These are phyloP conservation scores for Eulemur mongoz DNA, from an alignment of 2,797 vertebrate species.

Conservation along the genomic window DNA sequence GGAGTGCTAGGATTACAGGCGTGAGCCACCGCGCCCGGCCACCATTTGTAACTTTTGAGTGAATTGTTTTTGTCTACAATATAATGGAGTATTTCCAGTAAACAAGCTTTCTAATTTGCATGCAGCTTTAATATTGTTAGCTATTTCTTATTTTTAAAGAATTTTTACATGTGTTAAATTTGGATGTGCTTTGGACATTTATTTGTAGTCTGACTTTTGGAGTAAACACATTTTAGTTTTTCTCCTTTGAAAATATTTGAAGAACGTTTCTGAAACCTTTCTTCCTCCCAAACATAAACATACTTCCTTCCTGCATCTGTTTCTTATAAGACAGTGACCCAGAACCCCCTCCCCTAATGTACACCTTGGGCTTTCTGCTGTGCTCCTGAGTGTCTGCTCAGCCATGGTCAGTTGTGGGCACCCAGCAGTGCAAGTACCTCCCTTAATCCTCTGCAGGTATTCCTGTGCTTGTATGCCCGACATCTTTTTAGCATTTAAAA, in stretches of 20 bases:
- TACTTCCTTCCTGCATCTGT: not conserved
- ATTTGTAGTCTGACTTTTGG: not conserved
- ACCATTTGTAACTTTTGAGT: not conserved
- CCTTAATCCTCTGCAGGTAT: not conserved
- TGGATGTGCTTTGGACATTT: not conserved
- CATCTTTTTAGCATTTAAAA: not conserved
- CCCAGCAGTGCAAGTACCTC: not conserved
- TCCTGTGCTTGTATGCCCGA: not conserved
- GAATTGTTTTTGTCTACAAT: not conserved
- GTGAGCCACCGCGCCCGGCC: too few relatives aligned
- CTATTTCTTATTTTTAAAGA: not conserved
- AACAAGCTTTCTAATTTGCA: not conserved
- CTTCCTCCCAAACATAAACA: not conserved
- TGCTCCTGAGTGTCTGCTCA: not conserved
- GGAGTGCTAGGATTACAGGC: too few relatives aligned
- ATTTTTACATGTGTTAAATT: not conserved
- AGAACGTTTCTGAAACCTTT: not conserved
- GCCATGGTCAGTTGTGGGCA: not conserved
- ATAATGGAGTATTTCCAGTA: not conserved
- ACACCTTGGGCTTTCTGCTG: fast-evolving
- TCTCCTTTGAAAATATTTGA: not conserved
- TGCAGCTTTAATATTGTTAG: not conserved
- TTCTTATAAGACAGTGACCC: not conserved
- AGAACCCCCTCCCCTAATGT: not conserved
- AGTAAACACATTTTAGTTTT: not conserved